These are phyloP conservation scores for Autographa pulchrina DNA, from an alignment of 2,888 invertebrate genomes.

Conservation along the genomic window DNA sequence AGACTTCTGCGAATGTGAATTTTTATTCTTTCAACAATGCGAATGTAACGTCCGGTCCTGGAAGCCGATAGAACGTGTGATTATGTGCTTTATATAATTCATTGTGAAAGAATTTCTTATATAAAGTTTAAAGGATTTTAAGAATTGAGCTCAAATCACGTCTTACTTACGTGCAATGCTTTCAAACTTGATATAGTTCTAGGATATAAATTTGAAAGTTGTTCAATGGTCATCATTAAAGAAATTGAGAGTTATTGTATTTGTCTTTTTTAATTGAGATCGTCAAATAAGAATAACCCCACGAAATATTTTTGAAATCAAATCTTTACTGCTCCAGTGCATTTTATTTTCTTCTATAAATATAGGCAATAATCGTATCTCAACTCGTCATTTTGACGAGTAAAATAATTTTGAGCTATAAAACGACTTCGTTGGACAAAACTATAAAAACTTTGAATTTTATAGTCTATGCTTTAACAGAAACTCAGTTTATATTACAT, in stretches of 20 bases:
- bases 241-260: too few species aligned
- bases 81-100: slow-evolving; percentile 25
- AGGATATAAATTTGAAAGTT: not conserved
- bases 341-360: too few species aligned
- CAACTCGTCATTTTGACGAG: too few species aligned
- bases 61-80: slow-evolving; percentile 16
- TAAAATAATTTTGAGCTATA: too few species aligned
- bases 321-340: too few species aligned
- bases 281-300: too few species aligned
- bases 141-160: slow-evolving; percentile 7
- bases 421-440: not conserved
- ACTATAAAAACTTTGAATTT: slow-evolving; percentile 15
- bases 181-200: not conserved
- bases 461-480: slow-evolving; percentile 8
- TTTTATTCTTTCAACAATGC: slow-evolving; percentile 41
- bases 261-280: too few species aligned
- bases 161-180: not conserved
- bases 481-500: slow-evolving; percentile 11
- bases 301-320: too few species aligned
- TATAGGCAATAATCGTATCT: too few species aligned
- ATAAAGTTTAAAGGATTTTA: not conserved
- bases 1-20: slow-evolving; percentile 43
- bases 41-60: slow-evolving; percentile 23
- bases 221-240: not conserved
- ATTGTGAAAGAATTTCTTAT: not conserved